Conservation (phyloP, 2,888 invertebrate genomes). For the Lysandra bellargus region DNA sequence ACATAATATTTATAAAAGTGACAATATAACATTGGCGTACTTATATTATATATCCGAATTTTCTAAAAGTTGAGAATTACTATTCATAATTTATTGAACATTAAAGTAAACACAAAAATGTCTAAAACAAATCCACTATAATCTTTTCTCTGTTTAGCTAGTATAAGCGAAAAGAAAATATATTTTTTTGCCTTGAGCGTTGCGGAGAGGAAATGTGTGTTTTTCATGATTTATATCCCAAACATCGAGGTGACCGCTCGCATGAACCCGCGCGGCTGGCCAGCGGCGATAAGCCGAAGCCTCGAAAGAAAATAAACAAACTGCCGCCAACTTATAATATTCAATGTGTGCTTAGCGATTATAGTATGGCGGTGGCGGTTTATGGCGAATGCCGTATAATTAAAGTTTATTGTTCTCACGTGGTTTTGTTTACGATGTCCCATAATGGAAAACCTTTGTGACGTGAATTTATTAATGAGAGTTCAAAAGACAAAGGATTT, state of each 20-base stretch:
- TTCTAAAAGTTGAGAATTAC: too few species aligned
- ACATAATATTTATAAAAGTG: too few species aligned
- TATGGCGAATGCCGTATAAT: slow-evolving; percentile 39
- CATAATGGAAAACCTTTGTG: slow-evolving; percentile 28
- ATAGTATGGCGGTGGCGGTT: background rate
- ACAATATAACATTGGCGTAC: too few species aligned
- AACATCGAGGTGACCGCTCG: slow-evolving; percentile 63
- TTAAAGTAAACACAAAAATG: background rate
- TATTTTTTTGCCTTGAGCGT: slow-evolving; percentile 66
- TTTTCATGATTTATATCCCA: slow-evolving; percentile 75
- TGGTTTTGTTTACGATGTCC: slow-evolving; percentile 33
- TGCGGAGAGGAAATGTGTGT: slow-evolving; percentile 76
- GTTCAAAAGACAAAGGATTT: slow-evolving; percentile 4
- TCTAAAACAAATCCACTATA: background rate
- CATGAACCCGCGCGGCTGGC: slow-evolving; percentile 67
- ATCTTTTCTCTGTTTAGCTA: slow-evolving; percentile 49
- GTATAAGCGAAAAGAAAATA: slow-evolving; percentile 61
- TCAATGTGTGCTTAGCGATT: slow-evolving; percentile 31
- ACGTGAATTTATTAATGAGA: slow-evolving; percentile 22
- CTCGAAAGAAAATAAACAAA: slow-evolving; percentile 77
- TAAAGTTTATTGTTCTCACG: slow-evolving; percentile 46
- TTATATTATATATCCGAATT: too few species aligned
- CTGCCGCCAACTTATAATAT: slow-evolving; percentile 61
- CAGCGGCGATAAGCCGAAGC: slow-evolving; percentile 74
- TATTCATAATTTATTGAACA: too few species aligned